phyloP scores from a whole-genome alignment of 2,888 invertebrate genomes.

The Eumacrocentrus americanus region DNA sequence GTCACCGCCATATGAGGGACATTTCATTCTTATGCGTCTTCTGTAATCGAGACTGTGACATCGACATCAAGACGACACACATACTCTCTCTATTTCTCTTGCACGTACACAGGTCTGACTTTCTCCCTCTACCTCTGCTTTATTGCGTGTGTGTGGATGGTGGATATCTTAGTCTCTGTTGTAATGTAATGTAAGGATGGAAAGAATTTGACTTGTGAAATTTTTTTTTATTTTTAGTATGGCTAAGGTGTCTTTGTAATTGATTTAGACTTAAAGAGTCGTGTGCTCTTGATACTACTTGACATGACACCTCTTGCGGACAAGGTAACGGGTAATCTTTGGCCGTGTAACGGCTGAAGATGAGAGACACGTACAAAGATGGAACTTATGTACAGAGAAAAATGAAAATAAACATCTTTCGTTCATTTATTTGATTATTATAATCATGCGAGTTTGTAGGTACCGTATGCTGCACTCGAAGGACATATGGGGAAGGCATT shows the following conservation, averaged over 20 bases:
- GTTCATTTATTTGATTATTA: slow-evolving; percentile 1
- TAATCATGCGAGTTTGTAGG: too few relatives aligned
- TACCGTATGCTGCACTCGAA: slow-evolving; percentile 8
- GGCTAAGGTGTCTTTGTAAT: background rate
- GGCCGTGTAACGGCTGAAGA: background rate
- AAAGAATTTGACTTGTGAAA: too few relatives aligned
- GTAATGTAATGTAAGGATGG: too few relatives aligned
- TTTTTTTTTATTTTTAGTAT: background rate
- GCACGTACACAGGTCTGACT: background rate
- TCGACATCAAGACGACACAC: background rate
- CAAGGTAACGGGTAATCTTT: slow-evolving; percentile 4
- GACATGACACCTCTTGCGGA: background rate
- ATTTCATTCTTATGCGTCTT: background rate
- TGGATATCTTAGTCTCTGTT: too few relatives aligned
- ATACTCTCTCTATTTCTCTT: background rate
- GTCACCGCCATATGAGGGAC: background rate
- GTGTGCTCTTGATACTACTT: background rate
- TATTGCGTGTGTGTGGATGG: too few relatives aligned
- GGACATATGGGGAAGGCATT: slow-evolving; percentile 13
- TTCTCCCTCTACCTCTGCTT: background rate
- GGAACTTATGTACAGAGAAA: background rate
- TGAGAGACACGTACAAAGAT: slow-evolving; percentile 2
- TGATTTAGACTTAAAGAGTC: background rate
- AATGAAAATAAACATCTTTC: background rate
- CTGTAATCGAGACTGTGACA: background rate